A percentile compares a stretch with the other conserved stretches of the same genome.
Evolutionary conservation across 2,888 invertebrate genomes (phyloP).

Genomic region (Tethea ocularis): DNA sequence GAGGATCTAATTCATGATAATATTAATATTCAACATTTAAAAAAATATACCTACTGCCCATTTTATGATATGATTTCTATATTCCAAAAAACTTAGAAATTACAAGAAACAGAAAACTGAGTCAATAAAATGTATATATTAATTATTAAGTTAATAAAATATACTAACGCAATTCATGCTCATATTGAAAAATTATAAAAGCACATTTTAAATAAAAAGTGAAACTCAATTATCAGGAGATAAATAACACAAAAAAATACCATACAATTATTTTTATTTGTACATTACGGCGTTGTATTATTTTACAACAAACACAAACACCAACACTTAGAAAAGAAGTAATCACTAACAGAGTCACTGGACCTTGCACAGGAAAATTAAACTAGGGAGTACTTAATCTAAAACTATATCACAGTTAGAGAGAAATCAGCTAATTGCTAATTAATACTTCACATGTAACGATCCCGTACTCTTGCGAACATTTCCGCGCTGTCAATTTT

Average conservation of each 20-base stretch:
- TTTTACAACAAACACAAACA: constrained; percentile 16
- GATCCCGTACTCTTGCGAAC: constrained; percentile 72
- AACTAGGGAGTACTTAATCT: constrained; percentile 24
- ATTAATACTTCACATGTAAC: constrained; percentile 54
- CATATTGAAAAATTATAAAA: neutral
- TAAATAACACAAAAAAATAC: constrained; percentile 12
- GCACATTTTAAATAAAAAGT: neutral
- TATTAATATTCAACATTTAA: too few relatives aligned
- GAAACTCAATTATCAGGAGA: neutral
- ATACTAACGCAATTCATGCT: too few relatives aligned
- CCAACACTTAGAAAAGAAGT: constrained; percentile 22
- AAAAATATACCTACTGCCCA: too few relatives aligned
- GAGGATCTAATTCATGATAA: too few relatives aligned
- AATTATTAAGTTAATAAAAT: too few relatives aligned
- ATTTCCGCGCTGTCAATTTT: constrained; percentile 75
- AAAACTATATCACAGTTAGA: constrained; percentile 51
- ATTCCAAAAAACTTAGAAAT: too few relatives aligned
- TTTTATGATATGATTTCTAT: too few relatives aligned
- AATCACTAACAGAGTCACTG: constrained; percentile 31
- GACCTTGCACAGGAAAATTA: constrained; percentile 12
- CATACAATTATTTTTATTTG: constrained; percentile 20
- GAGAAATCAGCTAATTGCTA: constrained; percentile 18
- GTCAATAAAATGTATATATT: too few relatives aligned
- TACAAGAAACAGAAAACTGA: too few relatives aligned
- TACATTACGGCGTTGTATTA: constrained; percentile 31